phyloP scores from a whole-genome alignment of 2,797 vertebrate genomes.

The Takifugu rubripes region DNA sequence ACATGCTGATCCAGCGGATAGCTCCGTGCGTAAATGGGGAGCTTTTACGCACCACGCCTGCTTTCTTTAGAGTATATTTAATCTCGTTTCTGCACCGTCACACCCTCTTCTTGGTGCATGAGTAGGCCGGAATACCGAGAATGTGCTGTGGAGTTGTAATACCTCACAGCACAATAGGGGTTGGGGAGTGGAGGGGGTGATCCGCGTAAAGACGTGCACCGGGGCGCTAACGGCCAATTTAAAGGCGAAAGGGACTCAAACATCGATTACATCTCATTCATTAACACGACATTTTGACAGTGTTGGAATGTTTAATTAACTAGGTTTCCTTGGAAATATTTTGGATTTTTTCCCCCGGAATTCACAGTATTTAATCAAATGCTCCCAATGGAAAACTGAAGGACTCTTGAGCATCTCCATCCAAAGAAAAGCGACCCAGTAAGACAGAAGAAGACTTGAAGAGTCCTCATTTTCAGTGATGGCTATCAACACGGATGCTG shows the following conservation, averaged over 20 bases:
- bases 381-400: conserved; percentile 61
- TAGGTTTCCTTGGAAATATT: conserved; percentile 31
- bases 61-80: conserved; percentile 38
- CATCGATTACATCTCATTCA: conserved; percentile 59
- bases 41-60: conserved; percentile 67
- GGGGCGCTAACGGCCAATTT: conserved; percentile 50
- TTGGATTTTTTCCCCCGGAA: conserved; percentile 15
- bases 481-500: conserved; percentile 78
- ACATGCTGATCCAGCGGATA: conserved; percentile 45
- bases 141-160: conserved; percentile 51
- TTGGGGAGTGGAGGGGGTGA: conserved; percentile 26
- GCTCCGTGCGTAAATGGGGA: conserved; percentile 63
- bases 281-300: conserved; percentile 58
- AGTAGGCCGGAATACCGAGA: conserved; percentile 33
- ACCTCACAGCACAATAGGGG: conserved; percentile 47
- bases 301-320: conserved; percentile 59
- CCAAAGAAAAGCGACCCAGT: conserved; percentile 29
- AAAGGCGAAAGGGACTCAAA: conserved; percentile 41
- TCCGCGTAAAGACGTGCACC: conserved; percentile 51
- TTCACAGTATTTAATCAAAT: conserved; percentile 47
- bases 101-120: conserved; percentile 36
- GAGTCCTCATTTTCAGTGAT: conserved; percentile 53
- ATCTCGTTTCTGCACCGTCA: conserved; percentile 54
- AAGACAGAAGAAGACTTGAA: conserved; percentile 22
- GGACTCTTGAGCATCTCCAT: conserved; percentile 35